Base-by-base conservation (phyloP, 2,888 invertebrate species). In the Nebria salina region DNA sequence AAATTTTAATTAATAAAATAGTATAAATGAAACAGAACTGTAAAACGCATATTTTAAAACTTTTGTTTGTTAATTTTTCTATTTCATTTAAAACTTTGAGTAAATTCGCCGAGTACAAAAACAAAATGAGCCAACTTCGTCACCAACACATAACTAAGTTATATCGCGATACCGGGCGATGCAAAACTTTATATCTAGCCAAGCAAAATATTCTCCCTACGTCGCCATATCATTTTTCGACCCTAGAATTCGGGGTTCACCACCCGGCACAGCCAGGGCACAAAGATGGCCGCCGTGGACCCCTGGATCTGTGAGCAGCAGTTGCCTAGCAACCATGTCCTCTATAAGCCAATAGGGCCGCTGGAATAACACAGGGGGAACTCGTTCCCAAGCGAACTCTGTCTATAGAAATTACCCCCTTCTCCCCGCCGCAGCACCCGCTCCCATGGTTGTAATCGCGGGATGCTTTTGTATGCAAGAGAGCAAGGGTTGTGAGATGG, bases 301-400 rank as follows among this genome's bases (percentile, higher is more conserved):
- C 41, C 82, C 75, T 88, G 88, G 88, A 88, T 87, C 90, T 89
- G 89, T 89, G 11, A 89, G 90, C 90, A 90, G 90, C 90, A 90
- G 90, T 91, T 90, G 86, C 90, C 88, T 90, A 89, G 88, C 90
- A 87, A 91, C 90, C 86, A 84, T 20, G 66, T 66, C 65, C 11
- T 41, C 20, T 42, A 25, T 25, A 34, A 68, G 75, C 74, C 77
- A 78, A 78, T 75, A 34, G 72, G 81, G 65, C 42, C 34, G 74
- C 65, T 65, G 34, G 34, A 34, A 34, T 34, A 34, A 5, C 34
- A 34, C 64, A 82, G 83, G 79, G 79, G 79, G 41, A 66, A 73
- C 70, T 15, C n/a, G 34, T 73, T 15, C 42, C n/a, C 9, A 42
- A n/a, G 42, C 13, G 73, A 13, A 41, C 34, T 73, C 34, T 41